Base-by-base conservation (phyloP, 2,113 vertebrate genomes). In the Antennarius striatus region DNA sequence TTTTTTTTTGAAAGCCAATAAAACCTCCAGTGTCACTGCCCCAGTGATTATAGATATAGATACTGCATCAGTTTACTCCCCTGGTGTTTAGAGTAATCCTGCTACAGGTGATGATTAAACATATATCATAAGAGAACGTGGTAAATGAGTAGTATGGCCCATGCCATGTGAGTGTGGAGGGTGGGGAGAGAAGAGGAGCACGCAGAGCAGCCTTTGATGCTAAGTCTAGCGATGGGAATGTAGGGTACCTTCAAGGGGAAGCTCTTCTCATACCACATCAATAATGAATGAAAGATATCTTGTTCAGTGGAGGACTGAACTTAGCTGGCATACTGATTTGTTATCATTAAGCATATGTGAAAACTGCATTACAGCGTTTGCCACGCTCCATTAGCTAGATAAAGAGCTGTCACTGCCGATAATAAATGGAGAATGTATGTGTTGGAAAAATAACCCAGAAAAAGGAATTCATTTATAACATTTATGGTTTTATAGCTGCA, bases 201-300 rank as follows among this genome's bases (percentile, higher is more conserved):
- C 91, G 91, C 75, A 75, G 86, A 77, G 75, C 80, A 84, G 85
- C 49, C 90, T 91, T 93, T 92, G 86, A 93, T 90, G 90, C 69
- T 15, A 73, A 73, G 68, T 74, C 81, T 61, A 75, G 87, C 87
- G 88, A 13, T 90, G 89, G 92, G 91, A 92, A 89, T 90, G 84
- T 80, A 46, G 81, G 73, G 77, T 72, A 90, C 86, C 91, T 92
- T 91, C 78, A 70, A 91, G 90, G 89, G 76, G 86, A 88, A 85
- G 74, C 79, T 87, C 60, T 83, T 88, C 88, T 87, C 91, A 86
- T 90, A 77, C 84, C 78, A 73, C 91, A 92, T 93, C 90, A 92
- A 93, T 92, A 92, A 93, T 92, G 90, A 91, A 93, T 91, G 91
- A 91, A 91, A 87, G 88, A 89, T 91, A 90, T 92, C 90, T 89